Evolutionary conservation across 1,140 invertebrate genomes (phyloP).

Genomic region (Lasioglossum albipes): DNA sequence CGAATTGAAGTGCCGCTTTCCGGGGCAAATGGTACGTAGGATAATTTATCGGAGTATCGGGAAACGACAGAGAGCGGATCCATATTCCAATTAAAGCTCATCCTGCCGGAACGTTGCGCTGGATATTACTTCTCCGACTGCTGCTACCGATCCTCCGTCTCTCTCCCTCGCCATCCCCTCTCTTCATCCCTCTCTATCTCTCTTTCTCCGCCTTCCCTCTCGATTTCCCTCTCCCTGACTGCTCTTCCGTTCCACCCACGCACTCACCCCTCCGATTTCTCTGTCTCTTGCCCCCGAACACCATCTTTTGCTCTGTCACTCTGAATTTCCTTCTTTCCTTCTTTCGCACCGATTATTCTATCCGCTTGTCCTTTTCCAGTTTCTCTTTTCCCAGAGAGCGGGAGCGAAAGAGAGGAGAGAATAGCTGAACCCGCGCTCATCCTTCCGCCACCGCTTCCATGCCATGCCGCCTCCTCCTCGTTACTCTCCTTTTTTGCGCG

Average conservation of each 20-base stretch:
- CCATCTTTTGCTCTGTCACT: slow-evolving; percentile 43
- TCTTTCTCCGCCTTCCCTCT: no score
- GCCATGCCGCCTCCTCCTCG: slow-evolving; percentile 66
- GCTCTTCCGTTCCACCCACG: slow-evolving; percentile 32
- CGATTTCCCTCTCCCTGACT: slow-evolving; percentile 7
- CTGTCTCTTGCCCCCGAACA: slow-evolving; percentile 31
- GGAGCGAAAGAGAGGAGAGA: slow-evolving; percentile 29
- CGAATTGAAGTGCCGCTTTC: slow-evolving; percentile 70
- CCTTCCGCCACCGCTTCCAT: slow-evolving; percentile 55
- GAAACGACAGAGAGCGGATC: slow-evolving; percentile 78
- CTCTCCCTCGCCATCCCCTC: background rate
- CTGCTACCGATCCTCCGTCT: slow-evolving; percentile 34
- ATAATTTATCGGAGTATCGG: slow-evolving; percentile 79
- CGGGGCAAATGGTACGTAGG: slow-evolving; percentile 77
- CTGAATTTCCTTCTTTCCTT: slow-evolving; percentile 55
- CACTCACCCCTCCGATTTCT: slow-evolving; percentile 33
- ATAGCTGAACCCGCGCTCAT: slow-evolving; percentile 47
- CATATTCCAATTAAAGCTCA: slow-evolving; percentile 81
- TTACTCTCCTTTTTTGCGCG: slow-evolving; percentile 62
- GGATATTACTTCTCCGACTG: slow-evolving; percentile 68
- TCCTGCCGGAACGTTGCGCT: slow-evolving; percentile 75
- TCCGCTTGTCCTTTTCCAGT: slow-evolving; percentile 11
- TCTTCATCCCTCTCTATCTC: slow-evolving; percentile 1
- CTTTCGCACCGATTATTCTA: slow-evolving; percentile 58
- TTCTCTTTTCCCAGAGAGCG: slow-evolving; percentile 15